Evolutionary conservation across 2,888 invertebrate species (phyloP), one percentile per base, ranked within the genome.

Genomic region (Aphrophora alni): DNA sequence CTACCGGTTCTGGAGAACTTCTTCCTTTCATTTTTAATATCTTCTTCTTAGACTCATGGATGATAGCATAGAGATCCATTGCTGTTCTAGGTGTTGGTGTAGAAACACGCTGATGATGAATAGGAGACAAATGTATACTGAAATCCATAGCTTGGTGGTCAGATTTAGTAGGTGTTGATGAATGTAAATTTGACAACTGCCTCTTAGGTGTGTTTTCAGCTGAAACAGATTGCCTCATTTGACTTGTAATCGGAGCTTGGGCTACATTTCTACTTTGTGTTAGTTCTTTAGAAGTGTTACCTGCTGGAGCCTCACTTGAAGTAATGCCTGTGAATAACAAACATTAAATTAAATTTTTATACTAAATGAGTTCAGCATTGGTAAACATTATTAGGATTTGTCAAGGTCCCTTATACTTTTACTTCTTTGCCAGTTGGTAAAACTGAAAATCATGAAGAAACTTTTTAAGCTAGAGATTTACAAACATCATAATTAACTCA

Each of bases 61-160:
- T 94, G 21, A 93, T 93, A 1, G 94, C 93, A 86, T 93, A 94
- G 1, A 95, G 88, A 87, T 95, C 94, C 86, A 95, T 94, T 84
- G 94, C 93, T n/a, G 93, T 93, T 93, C 95, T 93, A 0, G 92
- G 93, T 87, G 92, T 93, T 26, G 93, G 83, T 0, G 93, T 93
- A 87, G 92, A 93, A 28, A 93, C 81, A 51, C 75, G 80, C n/a
- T 77, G 78, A 59, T 69, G 44, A 51, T 81, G 80, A 17, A 85
- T 85, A 0, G 84, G 85, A 12, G 84, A 84, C n/a, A 84, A 81
- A 44, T 81, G 81, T 17, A 77, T 81, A n/a, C 84, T 83, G 44
- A 85, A 83, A 59, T 84, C 83, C 71, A 85, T 76, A 26, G 82
- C 80, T 8, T 82, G 71, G 17, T 75, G 59, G 27, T 81, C 78